A percentile compares a stretch with the other conserved stretches of the same genome.
Conservation (phyloP, 2,888 invertebrate species). For the Steinernema scapterisci region DNA sequence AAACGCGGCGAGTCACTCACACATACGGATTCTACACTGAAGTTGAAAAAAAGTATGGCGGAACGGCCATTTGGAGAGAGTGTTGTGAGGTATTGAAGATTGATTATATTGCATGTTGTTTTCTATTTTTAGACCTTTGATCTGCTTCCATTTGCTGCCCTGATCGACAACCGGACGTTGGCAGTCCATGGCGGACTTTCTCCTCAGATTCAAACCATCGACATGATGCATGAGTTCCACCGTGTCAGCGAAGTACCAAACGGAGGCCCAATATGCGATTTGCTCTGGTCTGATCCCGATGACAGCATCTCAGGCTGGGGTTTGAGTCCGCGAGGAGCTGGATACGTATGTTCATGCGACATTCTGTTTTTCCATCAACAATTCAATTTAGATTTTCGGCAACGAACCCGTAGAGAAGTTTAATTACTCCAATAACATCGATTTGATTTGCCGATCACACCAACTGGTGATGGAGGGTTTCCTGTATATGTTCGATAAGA, state of each 20-base stretch:
- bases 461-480: constrained; percentile 97
- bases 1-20: constrained; percentile 96
- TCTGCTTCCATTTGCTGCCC: constrained; percentile 93
- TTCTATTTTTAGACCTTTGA: constrained; percentile 77
- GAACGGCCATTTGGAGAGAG: constrained; percentile 97
- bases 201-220: constrained; percentile 92
- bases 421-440: constrained; percentile 87
- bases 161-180: constrained; percentile 93
- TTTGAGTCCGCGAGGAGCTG: constrained; percentile 66
- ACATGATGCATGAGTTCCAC: constrained; percentile 69
- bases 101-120: background rate
- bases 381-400: constrained; percentile 83
- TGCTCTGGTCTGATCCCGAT: constrained; percentile 99
- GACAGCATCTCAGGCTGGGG: constrained; percentile 83
- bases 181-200: constrained; percentile 98
- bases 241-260: constrained; percentile 56
- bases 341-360: constrained; percentile 53
- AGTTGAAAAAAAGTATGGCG: constrained; percentile 97
- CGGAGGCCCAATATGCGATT: constrained; percentile 95
- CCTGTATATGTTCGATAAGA: constrained; percentile 94
- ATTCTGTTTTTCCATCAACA: background rate
- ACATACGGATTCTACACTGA: constrained; percentile 78
- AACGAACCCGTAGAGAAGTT: constrained; percentile 85
- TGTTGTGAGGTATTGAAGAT: constrained; percentile 79
- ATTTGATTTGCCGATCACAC: constrained; percentile 94